Evolutionary conservation across 2,888 invertebrate species (phyloP).

Genomic region (Teleogryllus oceanicus): DNA sequence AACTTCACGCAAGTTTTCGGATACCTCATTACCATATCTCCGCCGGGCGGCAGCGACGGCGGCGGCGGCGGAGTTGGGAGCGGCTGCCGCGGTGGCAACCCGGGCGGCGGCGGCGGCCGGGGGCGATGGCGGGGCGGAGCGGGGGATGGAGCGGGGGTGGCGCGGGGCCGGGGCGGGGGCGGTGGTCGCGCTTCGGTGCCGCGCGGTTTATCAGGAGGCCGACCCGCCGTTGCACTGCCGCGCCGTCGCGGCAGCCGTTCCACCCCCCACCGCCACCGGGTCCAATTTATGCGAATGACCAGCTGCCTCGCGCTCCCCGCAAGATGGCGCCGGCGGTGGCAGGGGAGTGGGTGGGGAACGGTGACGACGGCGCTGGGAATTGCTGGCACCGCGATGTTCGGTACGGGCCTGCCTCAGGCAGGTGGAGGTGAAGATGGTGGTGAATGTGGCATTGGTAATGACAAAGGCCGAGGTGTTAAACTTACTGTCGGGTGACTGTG

Average conservation of each 20-base stretch:
- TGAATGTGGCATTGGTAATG: too few species aligned
- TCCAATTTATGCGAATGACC: conserved; percentile 9
- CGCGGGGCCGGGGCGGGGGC: neutral
- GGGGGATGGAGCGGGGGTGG: neutral
- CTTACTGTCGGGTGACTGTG: too few species aligned
- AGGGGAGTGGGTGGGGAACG: too few species aligned
- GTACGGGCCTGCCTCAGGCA: too few species aligned
- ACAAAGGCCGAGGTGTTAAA: too few species aligned
- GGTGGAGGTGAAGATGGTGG: too few species aligned
- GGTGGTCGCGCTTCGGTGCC: neutral
- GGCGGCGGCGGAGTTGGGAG: neutral
- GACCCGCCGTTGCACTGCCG: neutral
- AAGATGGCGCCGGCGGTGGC: neutral
- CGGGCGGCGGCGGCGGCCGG: neutral
- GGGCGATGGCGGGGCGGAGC: neutral
- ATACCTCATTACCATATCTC: conserved; percentile 25
- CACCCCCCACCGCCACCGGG: neutral
- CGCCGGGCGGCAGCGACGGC: neutral
- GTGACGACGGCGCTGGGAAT: too few species aligned
- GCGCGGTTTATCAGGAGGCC: conserved; percentile 7
- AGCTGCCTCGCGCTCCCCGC: neutral
- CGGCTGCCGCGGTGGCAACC: neutral
- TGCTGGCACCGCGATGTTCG: too few species aligned
- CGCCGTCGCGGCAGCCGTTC: neutral
- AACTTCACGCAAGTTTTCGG: conserved; percentile 24